Percentiles rank a stretch among this genome's conserved stretches.
Evolutionary conservation across 2,113 vertebrate species (phyloP).

Genomic region (Seriola dumerili): DNA sequence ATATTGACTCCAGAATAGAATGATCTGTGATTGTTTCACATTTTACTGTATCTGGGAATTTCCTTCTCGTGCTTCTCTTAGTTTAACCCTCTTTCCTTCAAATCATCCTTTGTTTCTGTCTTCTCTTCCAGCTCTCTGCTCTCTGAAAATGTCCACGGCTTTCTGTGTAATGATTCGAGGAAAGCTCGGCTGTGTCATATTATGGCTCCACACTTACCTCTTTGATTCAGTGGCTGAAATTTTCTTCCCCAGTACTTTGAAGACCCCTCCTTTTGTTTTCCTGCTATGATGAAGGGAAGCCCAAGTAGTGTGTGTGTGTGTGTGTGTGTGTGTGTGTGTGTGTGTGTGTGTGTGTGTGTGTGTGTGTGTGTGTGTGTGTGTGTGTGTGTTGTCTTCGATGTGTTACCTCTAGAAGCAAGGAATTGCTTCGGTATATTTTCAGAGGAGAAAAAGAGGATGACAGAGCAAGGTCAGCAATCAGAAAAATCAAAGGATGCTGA

Average conservation of each 20-base stretch:
- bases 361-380: no score
- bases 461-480: conserved; percentile 21
- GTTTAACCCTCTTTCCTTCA: conserved; percentile 6
- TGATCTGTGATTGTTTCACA: conserved; percentile 51
- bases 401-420: neutral
- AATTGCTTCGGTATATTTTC: neutral
- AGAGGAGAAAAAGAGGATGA: neutral
- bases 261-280: conserved; percentile 42
- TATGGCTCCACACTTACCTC: conserved; percentile 23
- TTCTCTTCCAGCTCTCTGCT: conserved; percentile 26
- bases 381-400: neutral
- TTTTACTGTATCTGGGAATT: conserved; percentile 50
- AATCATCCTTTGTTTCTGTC: conserved; percentile 18
- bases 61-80: conserved; percentile 24
- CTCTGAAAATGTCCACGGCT: conserved; percentile 14
- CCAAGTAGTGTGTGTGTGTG: neutral
- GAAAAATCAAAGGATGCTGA: conserved; percentile 9
- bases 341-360: no score
- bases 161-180: conserved; percentile 51
- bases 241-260: conserved; percentile 2
- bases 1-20: conserved; percentile 52
- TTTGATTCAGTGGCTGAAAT: conserved; percentile 32
- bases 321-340: neutral
- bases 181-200: conserved; percentile 27
- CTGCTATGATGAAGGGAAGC: conserved; percentile 30